Percentiles rank a stretch among this genome's conserved stretches.
These are phyloP conservation scores for Morpho helenor DNA, from an alignment of 2,888 invertebrate genomes.

Conservation along the genomic window DNA sequence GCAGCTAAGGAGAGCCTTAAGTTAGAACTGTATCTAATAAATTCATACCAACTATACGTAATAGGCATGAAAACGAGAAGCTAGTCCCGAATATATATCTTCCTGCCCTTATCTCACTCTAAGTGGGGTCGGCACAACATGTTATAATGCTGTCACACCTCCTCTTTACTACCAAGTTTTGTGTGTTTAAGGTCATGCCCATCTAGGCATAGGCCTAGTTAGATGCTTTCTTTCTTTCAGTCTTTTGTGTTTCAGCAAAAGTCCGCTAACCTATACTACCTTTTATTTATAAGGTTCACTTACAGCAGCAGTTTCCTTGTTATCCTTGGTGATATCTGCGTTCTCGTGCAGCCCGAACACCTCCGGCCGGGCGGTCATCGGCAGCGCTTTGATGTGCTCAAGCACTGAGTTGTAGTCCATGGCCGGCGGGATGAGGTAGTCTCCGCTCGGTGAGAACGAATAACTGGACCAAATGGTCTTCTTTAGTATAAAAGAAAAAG, in stretches of 20 bases:
- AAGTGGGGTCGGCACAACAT: too few relatives aligned
- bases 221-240: too few relatives aligned
- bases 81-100: too few relatives aligned
- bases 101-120: too few relatives aligned
- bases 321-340: slow-evolving; percentile 93
- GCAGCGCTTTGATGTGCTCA: slow-evolving; percentile 84
- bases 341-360: slow-evolving; percentile 95
- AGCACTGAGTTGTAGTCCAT: slow-evolving; percentile 85
- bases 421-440: slow-evolving; percentile 86
- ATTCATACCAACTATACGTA: too few relatives aligned
- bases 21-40: too few relatives aligned
- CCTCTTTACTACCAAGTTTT: too few relatives aligned
- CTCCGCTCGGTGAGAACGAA: slow-evolving; percentile 85
- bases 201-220: too few relatives aligned
- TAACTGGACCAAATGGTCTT: slow-evolving; percentile 70
- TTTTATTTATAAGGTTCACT: slow-evolving; percentile 25
- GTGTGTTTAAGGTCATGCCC: too few relatives aligned
- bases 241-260: too few relatives aligned
- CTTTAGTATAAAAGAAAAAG: not conserved
- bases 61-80: too few relatives aligned
- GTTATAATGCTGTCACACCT: too few relatives aligned
- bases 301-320: slow-evolving; percentile 88
- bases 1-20: slow-evolving; percentile 71
- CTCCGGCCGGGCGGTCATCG: slow-evolving; percentile 88
- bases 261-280: not conserved